Evolutionary conservation across 1,140 invertebrate genomes (phyloP), one percentile per base, ranked within the genome.

Genomic region (Plodia interpunctella): DNA sequence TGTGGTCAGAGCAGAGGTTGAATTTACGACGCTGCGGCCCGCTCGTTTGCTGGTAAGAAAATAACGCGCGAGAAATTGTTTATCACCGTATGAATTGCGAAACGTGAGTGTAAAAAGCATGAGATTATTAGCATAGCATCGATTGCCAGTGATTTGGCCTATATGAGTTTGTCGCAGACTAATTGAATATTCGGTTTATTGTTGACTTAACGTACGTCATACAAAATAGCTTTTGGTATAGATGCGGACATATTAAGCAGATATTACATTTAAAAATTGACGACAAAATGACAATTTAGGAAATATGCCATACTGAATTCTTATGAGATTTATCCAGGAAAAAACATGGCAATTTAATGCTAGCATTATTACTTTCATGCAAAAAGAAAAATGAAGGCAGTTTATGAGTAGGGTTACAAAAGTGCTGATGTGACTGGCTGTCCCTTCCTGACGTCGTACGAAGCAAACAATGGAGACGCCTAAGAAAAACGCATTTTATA

Each of bases 1-100:
- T 60, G 60, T 21, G 55, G 55, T 11, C n/a, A 50, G 60, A 56
- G 57, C 50, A 62, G 57, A 65, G 56, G 62, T n/a, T n/a, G 57
- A 68, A 70, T 72, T 76, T 72, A 70, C 49, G 67, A 60, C 57
- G 61, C 50, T 62, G 32, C 59, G 57, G 58, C 18, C 55, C 20
- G 57, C 57, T 60, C 28, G 49, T 15, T 51, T 20, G 19, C 11
- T 44, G 51, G 57, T 62, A 58, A 66, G 66, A 64, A 65, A 67
- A 68, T 69, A 67, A 70, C 63, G 60, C 57, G 60, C 65, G 56
- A 59, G 54, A 67, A 71, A 71, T 65, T 70, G 68, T 73, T 73
- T 76, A 76, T 65, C 63, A 62, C 60, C 21, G 30, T 49, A 49
- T 52, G 25, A 59, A 59, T 59, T 51, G 25, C 10, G n/a, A 32